Base-by-base conservation (phyloP, 2,113 vertebrate genomes). In the Tragelaphus buxtoni region DNA sequence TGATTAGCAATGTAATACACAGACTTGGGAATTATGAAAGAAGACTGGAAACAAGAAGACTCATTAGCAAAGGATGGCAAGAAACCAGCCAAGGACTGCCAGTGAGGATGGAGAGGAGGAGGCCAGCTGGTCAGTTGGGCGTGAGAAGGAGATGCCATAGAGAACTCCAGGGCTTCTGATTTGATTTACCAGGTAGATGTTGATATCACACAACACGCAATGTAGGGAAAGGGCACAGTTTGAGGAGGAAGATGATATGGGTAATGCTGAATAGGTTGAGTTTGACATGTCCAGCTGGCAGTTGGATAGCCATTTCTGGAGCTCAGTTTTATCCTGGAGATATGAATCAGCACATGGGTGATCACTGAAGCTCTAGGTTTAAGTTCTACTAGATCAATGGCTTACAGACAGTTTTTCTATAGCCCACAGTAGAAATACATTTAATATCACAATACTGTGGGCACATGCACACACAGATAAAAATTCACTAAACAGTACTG, bases 321-420 rank as follows among this genome's bases (percentile, higher is more conserved):
- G 49, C 56, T 90, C 58, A 22, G 11, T 42, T 61, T 35, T 17
- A 60, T 60, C 26, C 30, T 49, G 30, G 26, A 91, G 93, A 83
- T 9, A 39, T 0, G 9, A 24, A 20, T 58, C 74, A 82, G 30
- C 49, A 13, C 0, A 0, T 6, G 3, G 47, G 30, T 42, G 49
- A 65, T 51, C 47, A 51, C 72, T 20, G 17, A 76, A 26, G 3
- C 20, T n/a, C 12, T 30, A 49, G 60, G 32, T 14, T 42, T 69
- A 45, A 14, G 0, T 35, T 49, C 55, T 74, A 32, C 72, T 42
- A 69, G 80, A 49, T 45, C 45, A 39, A 30, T 35, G 47, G 42
- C 32, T 85, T 89, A 14, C 55, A 83, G 26, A 39, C 16, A 85
- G 61, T 63, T 81, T 91, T 85, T 90, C 61, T 76, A 56, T 61